Conservation (phyloP, 1,140 invertebrate species). For the Kradibia gibbosae region DNA sequence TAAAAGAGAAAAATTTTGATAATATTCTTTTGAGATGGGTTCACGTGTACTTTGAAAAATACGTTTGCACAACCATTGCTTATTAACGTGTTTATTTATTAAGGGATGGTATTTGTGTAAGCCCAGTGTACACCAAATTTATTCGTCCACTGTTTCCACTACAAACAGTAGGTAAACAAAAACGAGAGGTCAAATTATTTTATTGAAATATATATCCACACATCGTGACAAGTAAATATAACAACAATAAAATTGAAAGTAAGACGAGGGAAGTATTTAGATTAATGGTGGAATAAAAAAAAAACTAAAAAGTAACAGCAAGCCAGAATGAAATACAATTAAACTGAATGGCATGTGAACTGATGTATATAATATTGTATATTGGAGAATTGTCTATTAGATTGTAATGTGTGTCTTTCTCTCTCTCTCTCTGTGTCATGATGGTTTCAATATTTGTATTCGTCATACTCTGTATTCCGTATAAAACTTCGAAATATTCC, state of each 20-base stretch:
- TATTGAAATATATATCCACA: neutral
- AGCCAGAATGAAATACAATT: neutral
- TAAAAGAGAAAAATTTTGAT: too few relatives aligned
- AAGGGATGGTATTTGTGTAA: neutral
- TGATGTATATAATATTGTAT: neutral
- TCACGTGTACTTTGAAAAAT: too few relatives aligned
- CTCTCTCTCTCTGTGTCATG: neutral
- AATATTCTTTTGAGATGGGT: too few relatives aligned
- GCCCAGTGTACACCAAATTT: neutral
- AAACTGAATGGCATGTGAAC: neutral
- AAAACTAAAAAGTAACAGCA: neutral
- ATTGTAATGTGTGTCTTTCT: constrained; percentile 48
- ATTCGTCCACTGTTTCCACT: neutral
- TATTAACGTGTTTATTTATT: neutral
- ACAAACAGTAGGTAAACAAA: neutral
- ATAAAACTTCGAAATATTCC: constrained; percentile 59
- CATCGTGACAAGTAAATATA: neutral
- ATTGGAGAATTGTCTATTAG: neutral
- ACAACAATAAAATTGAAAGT: neutral
- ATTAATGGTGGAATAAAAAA: neutral
- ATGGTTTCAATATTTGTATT: constrained; percentile 7
- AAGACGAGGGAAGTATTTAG: neutral
- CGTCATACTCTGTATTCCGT: neutral
- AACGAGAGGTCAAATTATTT: neutral
- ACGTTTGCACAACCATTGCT: too few relatives aligned